A percentile compares a stretch with the other conserved stretches of the same genome.
Evolutionary conservation across 2,797 vertebrate genomes (phyloP).

Genomic region (Helostoma temminkii): DNA sequence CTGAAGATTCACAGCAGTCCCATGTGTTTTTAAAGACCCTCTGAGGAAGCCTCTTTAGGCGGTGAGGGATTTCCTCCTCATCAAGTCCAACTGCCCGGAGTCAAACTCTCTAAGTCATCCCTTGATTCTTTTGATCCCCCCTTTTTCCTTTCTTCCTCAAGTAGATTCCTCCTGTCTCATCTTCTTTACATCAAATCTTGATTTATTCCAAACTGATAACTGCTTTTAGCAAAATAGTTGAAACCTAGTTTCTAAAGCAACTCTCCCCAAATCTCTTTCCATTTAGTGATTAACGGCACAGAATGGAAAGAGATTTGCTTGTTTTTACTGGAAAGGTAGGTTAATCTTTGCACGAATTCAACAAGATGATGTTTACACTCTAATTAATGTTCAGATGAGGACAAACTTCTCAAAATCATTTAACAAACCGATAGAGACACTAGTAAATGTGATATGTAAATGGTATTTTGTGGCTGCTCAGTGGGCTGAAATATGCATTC

Average conservation of each 20-base stretch:
- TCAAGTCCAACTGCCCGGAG: constrained; percentile 59
- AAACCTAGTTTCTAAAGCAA: neutral
- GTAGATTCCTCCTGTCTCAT: constrained; percentile 20
- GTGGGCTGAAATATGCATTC: neutral
- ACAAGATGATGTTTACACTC: neutral
- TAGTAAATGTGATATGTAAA: constrained; percentile 12
- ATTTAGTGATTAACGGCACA: neutral
- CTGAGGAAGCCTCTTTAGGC: constrained; percentile 63
- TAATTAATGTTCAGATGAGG: neutral
- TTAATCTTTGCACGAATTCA: constrained; percentile 8
- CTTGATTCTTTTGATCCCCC: constrained; percentile 51
- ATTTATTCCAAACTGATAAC: neutral
- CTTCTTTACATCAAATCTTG: constrained; percentile 46
- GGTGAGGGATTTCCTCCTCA: constrained; percentile 75
- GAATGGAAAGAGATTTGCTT: neutral
- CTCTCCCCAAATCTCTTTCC: no score
- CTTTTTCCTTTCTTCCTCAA: constrained; percentile 45
- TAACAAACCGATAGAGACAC: constrained; percentile 1
- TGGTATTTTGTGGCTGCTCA: constrained; percentile 5
- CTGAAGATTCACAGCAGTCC: constrained; percentile 47
- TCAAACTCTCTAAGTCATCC: constrained; percentile 47
- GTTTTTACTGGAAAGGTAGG: neutral
- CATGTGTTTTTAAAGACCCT: constrained; percentile 64
- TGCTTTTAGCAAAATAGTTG: neutral
- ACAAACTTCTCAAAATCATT: neutral